Percentiles rank a stretch among this genome's conserved stretches.
Evolutionary conservation across 2,113 vertebrate species (phyloP).

Genomic region (Psittacus erithacus): DNA sequence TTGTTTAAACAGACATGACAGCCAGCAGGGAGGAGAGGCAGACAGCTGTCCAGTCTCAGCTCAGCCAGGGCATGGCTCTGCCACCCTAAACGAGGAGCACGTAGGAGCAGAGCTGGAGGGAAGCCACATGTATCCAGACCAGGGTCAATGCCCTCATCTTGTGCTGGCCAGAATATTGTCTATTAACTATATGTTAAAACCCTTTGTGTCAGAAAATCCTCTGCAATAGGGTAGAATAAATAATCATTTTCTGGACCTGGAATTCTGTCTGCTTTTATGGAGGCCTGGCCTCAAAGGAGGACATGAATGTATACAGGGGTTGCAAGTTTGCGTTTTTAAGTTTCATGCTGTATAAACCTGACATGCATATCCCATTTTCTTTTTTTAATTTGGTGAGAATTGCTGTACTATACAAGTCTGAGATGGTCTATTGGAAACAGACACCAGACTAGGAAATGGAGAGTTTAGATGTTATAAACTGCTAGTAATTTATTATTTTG

Average conservation of each 20-base stretch:
- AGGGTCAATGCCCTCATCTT: background rate
- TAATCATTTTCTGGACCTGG: background rate
- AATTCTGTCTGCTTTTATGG: background rate
- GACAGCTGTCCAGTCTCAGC: background rate
- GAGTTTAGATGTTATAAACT: slow-evolving; percentile 27
- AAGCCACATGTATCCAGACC: background rate
- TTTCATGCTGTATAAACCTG: background rate
- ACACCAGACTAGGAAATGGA: slow-evolving; percentile 25
- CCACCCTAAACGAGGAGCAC: background rate
- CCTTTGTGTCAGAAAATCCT: background rate
- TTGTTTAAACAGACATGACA: background rate
- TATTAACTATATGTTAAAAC: background rate
- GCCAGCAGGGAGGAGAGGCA: background rate
- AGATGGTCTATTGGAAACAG: slow-evolving; percentile 4
- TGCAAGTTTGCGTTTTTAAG: background rate
- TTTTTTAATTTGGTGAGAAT: slow-evolving; percentile 9
- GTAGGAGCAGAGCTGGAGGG: background rate
- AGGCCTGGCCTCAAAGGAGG: background rate
- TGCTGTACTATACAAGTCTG: background rate
- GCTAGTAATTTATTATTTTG: slow-evolving; percentile 56
- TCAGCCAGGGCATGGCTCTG: background rate
- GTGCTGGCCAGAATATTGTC: background rate
- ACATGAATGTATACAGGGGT: background rate
- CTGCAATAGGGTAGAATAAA: background rate
- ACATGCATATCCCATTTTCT: background rate